These are phyloP conservation scores for Chlamydotis undulata DNA, from an alignment of 2,113 vertebrate species.

Conservation along the genomic window DNA sequence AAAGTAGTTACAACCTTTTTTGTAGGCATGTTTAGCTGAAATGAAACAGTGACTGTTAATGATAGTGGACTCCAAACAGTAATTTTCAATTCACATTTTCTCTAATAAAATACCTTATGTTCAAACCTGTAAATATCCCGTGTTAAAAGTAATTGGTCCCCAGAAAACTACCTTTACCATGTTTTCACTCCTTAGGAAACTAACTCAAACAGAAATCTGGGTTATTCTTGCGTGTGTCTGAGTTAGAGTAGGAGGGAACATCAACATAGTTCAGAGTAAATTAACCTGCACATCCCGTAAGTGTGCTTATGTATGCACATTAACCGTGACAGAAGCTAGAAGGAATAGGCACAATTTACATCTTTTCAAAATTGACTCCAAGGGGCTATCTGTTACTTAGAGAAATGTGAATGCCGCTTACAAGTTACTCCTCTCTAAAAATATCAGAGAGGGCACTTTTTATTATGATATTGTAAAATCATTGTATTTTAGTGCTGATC, in stretches of 20 bases:
- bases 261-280: not conserved
- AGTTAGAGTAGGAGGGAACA: not conserved
- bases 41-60: conserved; percentile 60
- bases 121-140: conserved; percentile 33
- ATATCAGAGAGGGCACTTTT: not conserved
- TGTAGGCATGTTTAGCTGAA: conserved; percentile 50
- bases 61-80: conserved; percentile 55
- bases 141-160: conserved; percentile 50
- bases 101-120: conserved; percentile 48
- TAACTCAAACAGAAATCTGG: not conserved
- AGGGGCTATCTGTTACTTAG: not conserved
- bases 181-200: not conserved
- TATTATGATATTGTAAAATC: not conserved
- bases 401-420: not conserved
- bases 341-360: not conserved
- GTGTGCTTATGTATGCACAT: not conserved
- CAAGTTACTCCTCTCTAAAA: not conserved
- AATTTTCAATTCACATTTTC: conserved; percentile 62
- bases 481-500: not conserved
- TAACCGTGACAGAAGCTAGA: rapidly evolving
- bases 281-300: not conserved
- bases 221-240: not conserved
- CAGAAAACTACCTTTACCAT: not conserved
- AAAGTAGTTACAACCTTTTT: conserved; percentile 25
- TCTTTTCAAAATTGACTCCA: not conserved